phyloP scores from a whole-genome alignment of 2,888 invertebrate species.

The Drosophila cracens region DNA sequence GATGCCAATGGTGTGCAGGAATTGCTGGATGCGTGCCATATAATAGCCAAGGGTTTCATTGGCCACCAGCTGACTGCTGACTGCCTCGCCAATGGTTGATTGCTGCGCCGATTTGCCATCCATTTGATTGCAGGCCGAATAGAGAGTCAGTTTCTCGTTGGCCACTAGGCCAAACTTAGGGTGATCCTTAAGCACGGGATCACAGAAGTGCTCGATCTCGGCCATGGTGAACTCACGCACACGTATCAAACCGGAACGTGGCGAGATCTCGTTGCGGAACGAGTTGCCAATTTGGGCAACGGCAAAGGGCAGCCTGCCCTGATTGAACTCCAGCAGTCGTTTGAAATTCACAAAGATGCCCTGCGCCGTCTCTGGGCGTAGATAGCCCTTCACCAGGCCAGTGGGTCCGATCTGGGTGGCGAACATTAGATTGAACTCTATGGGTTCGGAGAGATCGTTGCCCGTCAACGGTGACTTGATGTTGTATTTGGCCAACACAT shows the following conservation, averaged over 20 bases:
- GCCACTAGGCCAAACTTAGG: conserved; percentile 93
- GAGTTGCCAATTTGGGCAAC: conserved; percentile 99
- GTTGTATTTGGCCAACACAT: conserved; percentile 92
- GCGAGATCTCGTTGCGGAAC: conserved; percentile 99
- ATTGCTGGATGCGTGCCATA: conserved; percentile 97
- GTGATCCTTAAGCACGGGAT: conserved; percentile 94
- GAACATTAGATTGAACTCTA: conserved; percentile 99
- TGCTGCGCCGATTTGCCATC: conserved; percentile 95
- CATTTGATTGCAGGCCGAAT: conserved; percentile 99
- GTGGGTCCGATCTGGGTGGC: conserved; percentile 98
- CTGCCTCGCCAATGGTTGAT: conserved; percentile 94
- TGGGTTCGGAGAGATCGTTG: conserved; percentile 97
- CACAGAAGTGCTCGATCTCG: conserved; percentile 99
- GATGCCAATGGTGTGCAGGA: conserved; percentile 94
- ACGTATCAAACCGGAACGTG: conserved; percentile 96
- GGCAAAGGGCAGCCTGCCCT: conserved; percentile 97
- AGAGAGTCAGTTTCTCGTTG: conserved; percentile 91
- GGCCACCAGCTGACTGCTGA: conserved; percentile 92
- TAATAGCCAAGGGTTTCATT: conserved; percentile 99
- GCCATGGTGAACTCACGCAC: conserved; percentile 99
- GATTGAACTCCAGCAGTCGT: conserved; percentile 97
- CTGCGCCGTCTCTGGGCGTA: conserved; percentile 99
- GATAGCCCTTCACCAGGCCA: conserved; percentile 95
- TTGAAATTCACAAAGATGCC: conserved; percentile 99
- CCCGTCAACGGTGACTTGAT: conserved; percentile 98